Evolutionary conservation across 2,888 invertebrate genomes (phyloP).

Genomic region (Drosophila merina): DNA sequence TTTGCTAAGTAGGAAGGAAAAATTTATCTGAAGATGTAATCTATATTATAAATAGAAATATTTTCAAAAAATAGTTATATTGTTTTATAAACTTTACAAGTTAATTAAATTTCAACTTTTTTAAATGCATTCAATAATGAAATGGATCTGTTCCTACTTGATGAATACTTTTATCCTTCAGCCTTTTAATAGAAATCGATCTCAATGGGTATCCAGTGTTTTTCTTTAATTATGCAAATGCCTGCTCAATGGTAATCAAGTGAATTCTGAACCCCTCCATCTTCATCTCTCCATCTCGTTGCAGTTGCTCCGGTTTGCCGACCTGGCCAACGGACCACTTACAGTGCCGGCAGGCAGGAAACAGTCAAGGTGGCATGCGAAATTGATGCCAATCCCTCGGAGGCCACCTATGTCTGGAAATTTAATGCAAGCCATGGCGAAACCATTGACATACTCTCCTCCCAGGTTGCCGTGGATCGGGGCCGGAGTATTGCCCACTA

Average conservation of each 20-base stretch:
- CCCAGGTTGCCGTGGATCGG: slow-evolving; percentile 86
- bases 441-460: slow-evolving; percentile 88
- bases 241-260: slow-evolving; percentile 19
- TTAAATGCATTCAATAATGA: background rate
- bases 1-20: background rate
- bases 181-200: slow-evolving; percentile 51
- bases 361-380: slow-evolving; percentile 89
- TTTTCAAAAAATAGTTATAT: no score
- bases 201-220: slow-evolving; percentile 62
- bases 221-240: slow-evolving; percentile 78
- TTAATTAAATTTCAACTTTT: background rate
- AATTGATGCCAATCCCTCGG: slow-evolving; percentile 89
- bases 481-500: slow-evolving; percentile 88
- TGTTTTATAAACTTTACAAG: background rate
- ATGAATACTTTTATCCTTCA: background rate
- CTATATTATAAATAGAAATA: background rate
- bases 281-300: slow-evolving; percentile 3
- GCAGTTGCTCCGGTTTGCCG: slow-evolving; percentile 90
- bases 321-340: slow-evolving; percentile 88
- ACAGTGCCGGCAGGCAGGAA: slow-evolving; percentile 90
- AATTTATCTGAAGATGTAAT: background rate
- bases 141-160: no score
- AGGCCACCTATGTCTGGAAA: slow-evolving; percentile 89
- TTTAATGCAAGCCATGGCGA: slow-evolving; percentile 90
- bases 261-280: background rate